Evolutionary conservation across 1,140 invertebrate genomes (phyloP), one percentile per base, ranked within the genome.

Genomic region (Hyphantria cunea): DNA sequence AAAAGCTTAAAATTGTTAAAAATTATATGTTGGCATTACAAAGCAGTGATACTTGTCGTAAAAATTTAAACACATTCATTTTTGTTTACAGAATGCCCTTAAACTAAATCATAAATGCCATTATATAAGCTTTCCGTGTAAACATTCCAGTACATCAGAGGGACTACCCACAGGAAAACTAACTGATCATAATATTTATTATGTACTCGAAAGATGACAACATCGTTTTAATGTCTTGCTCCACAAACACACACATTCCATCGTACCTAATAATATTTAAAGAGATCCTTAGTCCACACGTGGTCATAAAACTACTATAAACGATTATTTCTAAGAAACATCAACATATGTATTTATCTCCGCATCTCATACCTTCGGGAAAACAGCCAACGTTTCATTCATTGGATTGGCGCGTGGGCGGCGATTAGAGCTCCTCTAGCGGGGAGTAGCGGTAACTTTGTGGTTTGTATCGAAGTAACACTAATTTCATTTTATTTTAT

Each of bases 371-470:
- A 58, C 55, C 55, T 49, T 65, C 51, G 48, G 69, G 56, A 56
- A 49, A 33, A 15, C 52, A 56, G 69, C 69, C 70, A 76, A 74
- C 62, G 44, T 17, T 37, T 68, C 70, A 73, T 72, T 74, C 70
- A 76, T 65, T 52, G 60, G 14, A 62, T 47, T 49, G 33, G 42
- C 53, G 51, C 17, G 63, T 65, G 62, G 66, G 65, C 51, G 68
- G 67, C 59, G 69, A 64, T 53, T 33, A 60, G 45, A 63, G 82
- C 80, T 82, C 81, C 6, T 61, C 48, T 34, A 52, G 82, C 66
- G 82, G 74, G 68, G 84, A 85, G 82, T 84, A 84, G 84, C 82
- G 56, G 59, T 17, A 74, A 66, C 70, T 70, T 56, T 47, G 14
- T 37, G 32, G 15, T 56, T 47, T 14, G 8, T 25, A 33, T 12